Base-by-base conservation (phyloP, 2,888 invertebrate genomes). In the Nemotelus nigrinus region DNA sequence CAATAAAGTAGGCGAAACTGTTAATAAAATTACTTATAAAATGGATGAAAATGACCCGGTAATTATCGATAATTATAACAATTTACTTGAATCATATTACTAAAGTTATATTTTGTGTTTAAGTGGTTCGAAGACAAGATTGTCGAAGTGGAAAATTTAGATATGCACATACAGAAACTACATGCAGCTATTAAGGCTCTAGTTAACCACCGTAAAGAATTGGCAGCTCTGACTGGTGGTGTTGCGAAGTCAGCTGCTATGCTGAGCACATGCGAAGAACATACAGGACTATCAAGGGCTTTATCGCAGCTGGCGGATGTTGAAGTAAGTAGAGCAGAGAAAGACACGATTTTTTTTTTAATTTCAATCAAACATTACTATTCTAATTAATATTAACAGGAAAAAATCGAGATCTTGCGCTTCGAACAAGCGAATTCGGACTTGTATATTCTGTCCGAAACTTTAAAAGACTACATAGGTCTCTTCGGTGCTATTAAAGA, bases 41-140 rank as follows among this genome's bases (percentile, higher is more conserved):
- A 99, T 99, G 98, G 99, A 99, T 85, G 99, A 99, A 89, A 95
- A 94, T 79, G 99, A 99, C 89, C 94, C 97, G 83, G 97, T 98
- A 88, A 91, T 90, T 77, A 3, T n/a, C 10, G 41, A 5, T 41
- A 8, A 7, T n/a, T 8, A 3, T 39, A n/a, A 53, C 2, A 41
- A 65, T 25, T 65, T 43, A 6, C n/a, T 63, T 57, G 70, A 41
- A 50, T 25, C 25, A 25, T 25, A 25, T 25, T 25, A 25, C 25
- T 25, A 1, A 25, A 25, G 25, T 25, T 25, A n/a, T 44, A 6
- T 53, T 78, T 60, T 39, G 68, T 50, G 68, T 48, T 88, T 43
- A 83, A 98, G 96, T 99, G 99, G 99, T 99, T 99, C 88, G 98
- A 99, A 86, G 98, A 99, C 86, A 97, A 97, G 84, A 92, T 94